Base-by-base conservation (phyloP, 2,797 vertebrate species). In the Danio tinwini region DNA sequence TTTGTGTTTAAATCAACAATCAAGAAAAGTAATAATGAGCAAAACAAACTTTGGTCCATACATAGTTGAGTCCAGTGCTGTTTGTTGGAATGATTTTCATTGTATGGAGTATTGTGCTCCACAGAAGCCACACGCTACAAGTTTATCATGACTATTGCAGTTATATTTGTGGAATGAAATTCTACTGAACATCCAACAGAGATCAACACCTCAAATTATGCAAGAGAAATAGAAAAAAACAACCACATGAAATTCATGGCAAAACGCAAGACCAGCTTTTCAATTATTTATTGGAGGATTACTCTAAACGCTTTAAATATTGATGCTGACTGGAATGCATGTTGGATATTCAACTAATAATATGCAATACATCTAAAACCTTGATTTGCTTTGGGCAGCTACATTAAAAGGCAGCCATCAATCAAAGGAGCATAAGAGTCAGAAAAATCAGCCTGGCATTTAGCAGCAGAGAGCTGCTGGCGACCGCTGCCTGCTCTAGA, bases 371-470 rank as follows among this genome's bases (percentile, higher is more conserved):
- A 12, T n/a, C 52, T 40, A 61, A 47, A 71, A 16, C 74, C 16
- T 17, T 72, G 74, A 63, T 55, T 81, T 65, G 63, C 85, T 87
- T 76, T 85, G 86, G 81, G 88, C 86, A 87, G 89, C 89, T 85
- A 85, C 83, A 81, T 86, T 86, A 80, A 52, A 73, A 88, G 83
- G 76, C 83, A 83, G 76, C 59, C 78, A 88, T 93, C 88, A 90
- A 89, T 91, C 88, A 90, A 39, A 82, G 40, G 68, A 53, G 52
- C 63, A 76, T 62, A 40, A 72, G 82, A 85, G 86, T 82, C 76
- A 47, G 63, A 86, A 44, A 77, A 73, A 78, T 62, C 75, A 79
- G 47, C 61, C 12, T 84, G 82, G 79, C 83, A 87, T 88, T 91
- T 89, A 81, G 90, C 82, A 84, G 76, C 68, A 39, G 81, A 74